Conservation (phyloP, 1,140 invertebrate genomes). For the Doryteuthis pealeii region DNA sequence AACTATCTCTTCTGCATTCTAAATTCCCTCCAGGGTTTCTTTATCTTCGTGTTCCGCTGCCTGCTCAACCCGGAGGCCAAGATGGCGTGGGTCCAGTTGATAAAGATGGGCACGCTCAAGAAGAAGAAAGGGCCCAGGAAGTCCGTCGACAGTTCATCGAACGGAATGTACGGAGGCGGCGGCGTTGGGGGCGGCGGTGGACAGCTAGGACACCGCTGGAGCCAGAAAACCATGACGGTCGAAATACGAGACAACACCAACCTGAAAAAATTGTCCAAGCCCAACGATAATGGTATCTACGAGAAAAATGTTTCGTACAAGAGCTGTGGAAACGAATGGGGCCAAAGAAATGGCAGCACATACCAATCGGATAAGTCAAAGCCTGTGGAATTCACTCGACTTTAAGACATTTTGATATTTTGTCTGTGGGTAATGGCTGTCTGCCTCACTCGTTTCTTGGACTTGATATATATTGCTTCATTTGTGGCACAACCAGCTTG, state of each 20-base stretch:
- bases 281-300: neutral
- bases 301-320: neutral
- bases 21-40: conserved; percentile 64
- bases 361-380: neutral
- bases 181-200: neutral
- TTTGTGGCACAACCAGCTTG: no score
- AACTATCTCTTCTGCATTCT: conserved; percentile 64
- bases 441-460: no score
- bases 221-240: neutral
- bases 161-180: neutral
- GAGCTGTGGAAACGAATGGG: neutral
- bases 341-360: neutral
- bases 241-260: neutral
- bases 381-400: no score
- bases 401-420: no score
- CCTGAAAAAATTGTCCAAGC: neutral
- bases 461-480: no score
- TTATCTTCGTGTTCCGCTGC: conserved; percentile 64
- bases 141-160: conserved; percentile 43
- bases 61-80: conserved; percentile 63
- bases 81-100: conserved; percentile 59
- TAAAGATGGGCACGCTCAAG: conserved; percentile 58
- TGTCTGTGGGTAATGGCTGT: no score
- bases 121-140: conserved; percentile 41
- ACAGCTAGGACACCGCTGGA: neutral